Evolutionary conservation across 2,797 vertebrate species (phyloP).

Genomic region (Hemitrygon akajei): DNA sequence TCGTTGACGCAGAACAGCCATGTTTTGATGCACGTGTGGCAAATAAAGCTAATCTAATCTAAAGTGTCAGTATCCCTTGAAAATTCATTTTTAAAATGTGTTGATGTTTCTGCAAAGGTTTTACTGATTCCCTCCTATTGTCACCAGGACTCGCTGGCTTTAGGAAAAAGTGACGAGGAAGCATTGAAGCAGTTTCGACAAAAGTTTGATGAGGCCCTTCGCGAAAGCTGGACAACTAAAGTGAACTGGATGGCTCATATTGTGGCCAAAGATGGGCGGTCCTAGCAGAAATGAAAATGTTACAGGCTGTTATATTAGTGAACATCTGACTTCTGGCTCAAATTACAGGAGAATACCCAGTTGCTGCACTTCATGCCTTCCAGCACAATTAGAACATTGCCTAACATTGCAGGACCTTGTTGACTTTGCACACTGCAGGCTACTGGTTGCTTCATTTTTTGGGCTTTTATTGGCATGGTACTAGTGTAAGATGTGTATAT

Average conservation of each 20-base stretch:
- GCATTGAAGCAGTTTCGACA: slow-evolving; percentile 95
- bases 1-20: too few species aligned
- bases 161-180: slow-evolving; percentile 93
- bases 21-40: too few species aligned
- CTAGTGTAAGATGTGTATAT: slow-evolving; percentile 55
- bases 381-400: slow-evolving; percentile 50
- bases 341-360: slow-evolving; percentile 44
- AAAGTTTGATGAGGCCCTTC: slow-evolving; percentile 93
- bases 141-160: slow-evolving; percentile 82
- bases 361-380: slow-evolving; percentile 46
- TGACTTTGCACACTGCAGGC: slow-evolving; percentile 73
- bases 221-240: slow-evolving; percentile 99
- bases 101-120: too few species aligned
- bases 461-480: slow-evolving; percentile 56
- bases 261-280: slow-evolving; percentile 88
- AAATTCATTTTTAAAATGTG: too few species aligned
- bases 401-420: slow-evolving; percentile 56
- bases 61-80: too few species aligned
- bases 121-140: slow-evolving; percentile 39
- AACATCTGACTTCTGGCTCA: slow-evolving; percentile 49
- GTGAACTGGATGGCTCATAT: slow-evolving; percentile 99
- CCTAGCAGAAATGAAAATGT: slow-evolving; percentile 62
- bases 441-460: slow-evolving; percentile 51
- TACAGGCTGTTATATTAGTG: slow-evolving; percentile 58
- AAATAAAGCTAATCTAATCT: too few species aligned